Base-by-base conservation (phyloP, 2,888 invertebrate genomes). In the Tetragonula carbonaria region DNA sequence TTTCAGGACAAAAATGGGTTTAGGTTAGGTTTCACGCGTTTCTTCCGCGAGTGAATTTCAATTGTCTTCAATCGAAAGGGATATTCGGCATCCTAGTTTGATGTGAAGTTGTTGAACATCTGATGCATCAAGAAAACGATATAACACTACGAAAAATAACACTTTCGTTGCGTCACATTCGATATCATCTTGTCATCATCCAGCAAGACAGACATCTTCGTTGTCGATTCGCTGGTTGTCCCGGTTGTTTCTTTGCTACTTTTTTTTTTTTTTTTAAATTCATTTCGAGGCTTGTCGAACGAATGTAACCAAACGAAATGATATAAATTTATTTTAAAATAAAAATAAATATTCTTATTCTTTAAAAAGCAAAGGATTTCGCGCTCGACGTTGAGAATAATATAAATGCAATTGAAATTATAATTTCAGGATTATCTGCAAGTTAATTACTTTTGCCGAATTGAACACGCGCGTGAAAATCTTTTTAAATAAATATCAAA, bases 1-100 rank as follows among this genome's bases (percentile, higher is more conserved):
- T 63, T 14, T 45, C 13, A 21, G 53, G 66, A 66, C 55, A 74
- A 70, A 68, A 79, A 75, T 76, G 21, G 2, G 28, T 28, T 28
- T 28, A 28, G 28, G 28, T 28, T 28, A 28, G 28, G 18, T 63
- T 33, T 51, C 28, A n/a, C n/a, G 16, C 23, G n/a, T 67, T 68
- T 53, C 45, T 53, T 63, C 45, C 59, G 45, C 18, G 28, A 50
- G 45, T 50, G n/a, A 14, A 4, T 45, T 63, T 55, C 63, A 68
- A 55, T 33, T 33, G 33, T 33, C 33, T 33, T 3, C 2, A 53
- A 63, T 11, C 18, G 21, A 28, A 63, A 50, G 16, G 16, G 45
- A 68, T 68, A 28, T 28, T 55, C 53, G 45, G 4, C 51, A 62
- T 33, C 18, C 53, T 28, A 16, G 53, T 53, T 33, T 75, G 45